phyloP scores from a whole-genome alignment of 2,113 vertebrate genomes.

The Bufo gargarizans region DNA sequence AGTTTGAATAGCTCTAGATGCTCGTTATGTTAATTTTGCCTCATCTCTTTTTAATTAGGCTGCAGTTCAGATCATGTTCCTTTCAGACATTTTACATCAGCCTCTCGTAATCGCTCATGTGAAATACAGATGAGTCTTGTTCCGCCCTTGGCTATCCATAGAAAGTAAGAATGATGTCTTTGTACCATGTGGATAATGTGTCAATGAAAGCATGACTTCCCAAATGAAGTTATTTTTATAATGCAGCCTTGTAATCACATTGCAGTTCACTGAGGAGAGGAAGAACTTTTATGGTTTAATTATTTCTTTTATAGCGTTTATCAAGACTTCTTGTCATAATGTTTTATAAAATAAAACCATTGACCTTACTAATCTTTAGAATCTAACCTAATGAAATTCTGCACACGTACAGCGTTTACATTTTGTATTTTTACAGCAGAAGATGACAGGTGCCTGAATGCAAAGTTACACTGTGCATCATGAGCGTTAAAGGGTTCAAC shows the following conservation, averaged over 20 bases:
- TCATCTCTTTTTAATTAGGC: neutral
- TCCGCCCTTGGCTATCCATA: slow-evolving; percentile 27
- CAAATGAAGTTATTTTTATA: neutral
- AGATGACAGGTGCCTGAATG: too few relatives aligned
- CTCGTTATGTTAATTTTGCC: neutral
- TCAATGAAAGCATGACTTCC: slow-evolving; percentile 42
- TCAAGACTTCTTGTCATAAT: neutral
- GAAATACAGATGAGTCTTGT: slow-evolving; percentile 31
- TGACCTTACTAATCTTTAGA: too few relatives aligned
- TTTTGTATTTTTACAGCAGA: too few relatives aligned
- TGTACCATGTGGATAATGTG: slow-evolving; percentile 26
- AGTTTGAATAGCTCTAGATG: neutral
- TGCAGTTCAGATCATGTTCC: neutral
- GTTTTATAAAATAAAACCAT: neutral
- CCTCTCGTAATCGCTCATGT: slow-evolving; percentile 15
- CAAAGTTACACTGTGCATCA: too few relatives aligned
- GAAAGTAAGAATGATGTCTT: slow-evolving; percentile 20
- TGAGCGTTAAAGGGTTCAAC: too few relatives aligned
- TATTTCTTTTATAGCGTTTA: neutral
- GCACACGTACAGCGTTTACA: too few relatives aligned
- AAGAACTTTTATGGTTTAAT: neutral
- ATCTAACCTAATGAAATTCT: too few relatives aligned
- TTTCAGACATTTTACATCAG: neutral
- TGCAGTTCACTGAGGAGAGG: neutral
- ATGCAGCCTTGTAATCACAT: neutral